Conservation (phyloP, 2,888 invertebrate genomes). For the Dryobota labecula region DNA sequence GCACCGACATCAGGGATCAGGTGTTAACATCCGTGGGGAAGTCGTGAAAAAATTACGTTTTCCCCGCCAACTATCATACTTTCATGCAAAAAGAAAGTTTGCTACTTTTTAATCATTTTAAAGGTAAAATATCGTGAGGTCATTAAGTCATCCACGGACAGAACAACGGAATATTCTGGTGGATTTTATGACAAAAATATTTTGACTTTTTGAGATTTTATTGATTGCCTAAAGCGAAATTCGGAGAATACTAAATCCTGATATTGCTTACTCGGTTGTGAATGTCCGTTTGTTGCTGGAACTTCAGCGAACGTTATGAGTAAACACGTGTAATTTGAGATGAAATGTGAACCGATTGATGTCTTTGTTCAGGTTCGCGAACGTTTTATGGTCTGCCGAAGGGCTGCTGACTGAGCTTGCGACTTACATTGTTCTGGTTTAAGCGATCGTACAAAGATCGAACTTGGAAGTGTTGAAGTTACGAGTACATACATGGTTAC, state of each 20-base stretch:
- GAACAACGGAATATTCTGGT: constrained; percentile 50
- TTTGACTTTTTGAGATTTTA: constrained; percentile 59
- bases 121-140: constrained; percentile 53
- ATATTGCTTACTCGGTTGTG: constrained; percentile 72
- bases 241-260: constrained; percentile 76
- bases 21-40: constrained; percentile 84
- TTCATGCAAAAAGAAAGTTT: constrained; percentile 70
- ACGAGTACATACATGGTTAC: constrained; percentile 4
- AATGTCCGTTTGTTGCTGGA: constrained; percentile 70
- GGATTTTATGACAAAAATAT: constrained; percentile 48
- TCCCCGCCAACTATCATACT: constrained; percentile 61
- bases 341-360: constrained; percentile 89
- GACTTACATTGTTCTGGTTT: constrained; percentile 79
- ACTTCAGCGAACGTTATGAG: constrained; percentile 77
- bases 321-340: constrained; percentile 86
- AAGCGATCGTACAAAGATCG: constrained; percentile 44
- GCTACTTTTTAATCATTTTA: constrained; percentile 52
- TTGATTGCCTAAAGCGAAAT: constrained; percentile 78
- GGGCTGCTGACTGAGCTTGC: constrained; percentile 83
- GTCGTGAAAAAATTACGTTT: constrained; percentile 77
- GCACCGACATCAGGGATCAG: constrained; percentile 79
- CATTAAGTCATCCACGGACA: constrained; percentile 63
- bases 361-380: constrained; percentile 86
- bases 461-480: constrained; percentile 21
- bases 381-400: constrained; percentile 81